A percentile compares a stretch with the other conserved stretches of the same genome.
phyloP scores from a whole-genome alignment of 92 coral and sea anemone genomes.

The Pocillopora grandis region DNA sequence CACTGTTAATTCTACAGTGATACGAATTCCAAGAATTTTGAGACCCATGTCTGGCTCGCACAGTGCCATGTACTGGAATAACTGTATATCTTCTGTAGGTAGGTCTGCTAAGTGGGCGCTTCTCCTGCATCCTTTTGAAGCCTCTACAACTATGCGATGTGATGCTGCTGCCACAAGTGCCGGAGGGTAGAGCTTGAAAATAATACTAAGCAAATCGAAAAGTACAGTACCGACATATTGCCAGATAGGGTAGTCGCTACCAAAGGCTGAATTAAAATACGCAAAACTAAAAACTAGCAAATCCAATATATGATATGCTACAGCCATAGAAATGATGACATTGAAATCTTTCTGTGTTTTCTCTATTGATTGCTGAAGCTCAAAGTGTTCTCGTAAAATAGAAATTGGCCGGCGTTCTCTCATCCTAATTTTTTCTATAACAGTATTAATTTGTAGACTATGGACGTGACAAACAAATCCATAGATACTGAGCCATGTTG shows the following conservation, averaged over 20 bases:
- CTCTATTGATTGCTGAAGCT: constrained; percentile 46
- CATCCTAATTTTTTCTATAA: constrained; percentile 48
- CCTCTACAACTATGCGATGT: constrained; percentile 63
- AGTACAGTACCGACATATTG: constrained; percentile 63
- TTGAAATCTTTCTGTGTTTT: constrained; percentile 71
- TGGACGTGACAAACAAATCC: constrained; percentile 74
- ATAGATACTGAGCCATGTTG: constrained; percentile 59
- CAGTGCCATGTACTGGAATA: constrained; percentile 61
- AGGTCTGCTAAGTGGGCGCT: constrained; percentile 50
- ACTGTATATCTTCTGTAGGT: constrained; percentile 62
- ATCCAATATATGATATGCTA: constrained; percentile 63
- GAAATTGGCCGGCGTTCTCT: constrained; percentile 25
- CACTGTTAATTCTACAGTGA: constrained; percentile 63
- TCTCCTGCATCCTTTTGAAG: constrained; percentile 51
- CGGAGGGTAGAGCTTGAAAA: constrained; percentile 63
- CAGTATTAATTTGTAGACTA: constrained; percentile 57
- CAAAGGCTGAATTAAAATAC: constrained; percentile 65
- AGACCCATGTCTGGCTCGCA: constrained; percentile 73
- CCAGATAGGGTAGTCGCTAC: constrained; percentile 56
- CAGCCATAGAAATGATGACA: constrained; percentile 65
- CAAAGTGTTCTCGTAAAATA: constrained; percentile 40
- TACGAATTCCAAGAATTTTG: constrained; percentile 72
- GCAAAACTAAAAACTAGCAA: constrained; percentile 72
- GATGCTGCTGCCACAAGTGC: constrained; percentile 57
- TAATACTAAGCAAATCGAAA: constrained; percentile 58